These are phyloP conservation scores for Tragulus kanchil DNA, from an alignment of 2,113 vertebrate species.

Conservation along the genomic window DNA sequence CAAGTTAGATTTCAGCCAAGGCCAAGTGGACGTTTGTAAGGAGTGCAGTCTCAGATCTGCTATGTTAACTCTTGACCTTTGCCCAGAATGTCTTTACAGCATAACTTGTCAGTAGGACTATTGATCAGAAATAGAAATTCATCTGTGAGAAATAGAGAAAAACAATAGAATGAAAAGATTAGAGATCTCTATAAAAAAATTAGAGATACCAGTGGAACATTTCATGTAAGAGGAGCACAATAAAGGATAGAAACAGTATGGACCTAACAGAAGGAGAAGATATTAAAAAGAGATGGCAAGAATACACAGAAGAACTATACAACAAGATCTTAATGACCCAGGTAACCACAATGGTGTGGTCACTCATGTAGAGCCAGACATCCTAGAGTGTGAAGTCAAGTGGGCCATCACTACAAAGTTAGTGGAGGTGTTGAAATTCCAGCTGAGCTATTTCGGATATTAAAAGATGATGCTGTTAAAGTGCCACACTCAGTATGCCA, in stretches of 20 bases:
- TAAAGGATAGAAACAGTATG: neutral
- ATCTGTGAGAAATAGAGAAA: neutral
- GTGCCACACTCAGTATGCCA: neutral
- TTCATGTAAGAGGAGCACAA: neutral
- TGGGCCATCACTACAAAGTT: neutral
- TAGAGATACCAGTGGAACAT: neutral
- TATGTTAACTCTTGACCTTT: constrained; percentile 16
- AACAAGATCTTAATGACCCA: neutral
- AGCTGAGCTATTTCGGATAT: neutral
- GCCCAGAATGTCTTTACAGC: neutral
- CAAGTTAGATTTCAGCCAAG: neutral
- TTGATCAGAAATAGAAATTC: too few relatives aligned
- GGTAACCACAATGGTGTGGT: neutral
- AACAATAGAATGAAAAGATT: neutral
- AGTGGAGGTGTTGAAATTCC: neutral
- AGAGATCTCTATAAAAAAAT: neutral
- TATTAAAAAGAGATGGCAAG: neutral
- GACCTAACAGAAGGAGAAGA: neutral
- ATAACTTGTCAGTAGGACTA: neutral
- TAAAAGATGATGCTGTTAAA: neutral
- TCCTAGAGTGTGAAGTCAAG: neutral
- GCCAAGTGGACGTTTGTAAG: neutral
- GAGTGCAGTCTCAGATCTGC: neutral
- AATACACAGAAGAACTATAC: neutral
- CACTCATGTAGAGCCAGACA: neutral